Base-by-base conservation (phyloP, 30 jellyfish, hydroid and myxozoan species). In the Aurelia coerulea region DNA sequence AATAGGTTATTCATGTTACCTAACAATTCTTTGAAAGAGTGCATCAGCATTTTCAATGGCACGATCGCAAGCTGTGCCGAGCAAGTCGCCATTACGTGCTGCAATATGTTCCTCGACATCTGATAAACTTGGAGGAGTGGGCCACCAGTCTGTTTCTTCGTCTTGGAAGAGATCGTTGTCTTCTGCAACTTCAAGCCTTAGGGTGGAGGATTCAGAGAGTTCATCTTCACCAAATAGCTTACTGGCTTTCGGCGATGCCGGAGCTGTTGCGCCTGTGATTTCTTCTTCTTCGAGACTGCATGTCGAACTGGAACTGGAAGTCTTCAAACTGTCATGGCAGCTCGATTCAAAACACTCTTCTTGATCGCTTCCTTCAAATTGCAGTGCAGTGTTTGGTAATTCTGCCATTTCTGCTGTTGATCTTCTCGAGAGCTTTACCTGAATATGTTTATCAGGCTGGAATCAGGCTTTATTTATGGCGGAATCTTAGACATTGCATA, bases 41-140 rank as follows among this genome's bases (percentile, higher is more conserved):
- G 56, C 62, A 46, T 83, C 92, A 17, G 33, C 68, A 18, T 70
- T 70, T 37, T 69, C 91, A 3, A 69, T 52, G 31, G 84, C 84
- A 53, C 52, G 65, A 58, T 29, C 54, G 33, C 68, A 39, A 2
- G 62, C 92, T 10, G 80, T 72, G 13, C 33, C 31, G 1, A 71
- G 54, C 37, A 73, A 17, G 29, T 16, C 62, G 23, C 15, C 72
- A 17, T 59, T 56, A 17, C 11, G 11, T 41, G 31, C 70, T 19
- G 76, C 35, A 1, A 32, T 18, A 33, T 2, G 34, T 7, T n/a
- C 51, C 37, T 11, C 75, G 2, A 17, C 76, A 10, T 51, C 75
- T 7, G 75, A 68, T 7, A 46, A 6, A 46, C 56, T 46, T 17
- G 92, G 92, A 11, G 92, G 92, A 16, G 81, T 58, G 33, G 92